These are phyloP conservation scores for Aphodius sticticus DNA, from an alignment of 2,888 invertebrate genomes.

Conservation along the genomic window DNA sequence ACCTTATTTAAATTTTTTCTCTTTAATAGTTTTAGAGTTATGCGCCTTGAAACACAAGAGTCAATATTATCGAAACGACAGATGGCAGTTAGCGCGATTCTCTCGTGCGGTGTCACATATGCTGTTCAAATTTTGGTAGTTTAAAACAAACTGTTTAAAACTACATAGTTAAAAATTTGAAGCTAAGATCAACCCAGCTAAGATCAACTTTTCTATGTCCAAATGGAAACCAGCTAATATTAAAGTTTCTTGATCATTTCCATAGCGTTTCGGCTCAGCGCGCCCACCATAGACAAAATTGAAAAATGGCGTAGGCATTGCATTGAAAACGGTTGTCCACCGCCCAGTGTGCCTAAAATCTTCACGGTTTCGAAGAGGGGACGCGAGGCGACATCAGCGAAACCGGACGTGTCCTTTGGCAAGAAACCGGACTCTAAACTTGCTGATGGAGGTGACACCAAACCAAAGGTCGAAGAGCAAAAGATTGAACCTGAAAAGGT, in stretches of 20 bases:
- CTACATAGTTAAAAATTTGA: too few relatives aligned
- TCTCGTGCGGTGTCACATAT: too few relatives aligned
- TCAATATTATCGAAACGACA: too few relatives aligned
- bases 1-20: too few relatives aligned
- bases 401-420: slow-evolving; percentile 10
- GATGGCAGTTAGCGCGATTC: too few relatives aligned
- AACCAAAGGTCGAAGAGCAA: background rate
- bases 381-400: background rate
- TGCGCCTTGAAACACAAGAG: too few relatives aligned
- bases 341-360: slow-evolving; percentile 4
- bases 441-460: background rate
- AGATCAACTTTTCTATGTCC: too few relatives aligned
- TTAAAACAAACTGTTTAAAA: too few relatives aligned
- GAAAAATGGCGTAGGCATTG: slow-evolving; percentile 42
- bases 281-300: slow-evolving; percentile 55
- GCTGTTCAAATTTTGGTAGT: too few relatives aligned
- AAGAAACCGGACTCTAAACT: slow-evolving; percentile 6
- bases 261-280: slow-evolving; percentile 64
- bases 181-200: too few relatives aligned
- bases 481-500: background rate
- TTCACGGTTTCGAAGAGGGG: slow-evolving; percentile 8
- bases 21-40: too few relatives aligned
- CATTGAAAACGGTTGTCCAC: background rate
- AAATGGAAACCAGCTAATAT: too few relatives aligned
- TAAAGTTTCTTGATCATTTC: background rate